Evolutionary conservation across 2,888 invertebrate genomes (phyloP).

Genomic region (Chymomyza fuscimana): DNA sequence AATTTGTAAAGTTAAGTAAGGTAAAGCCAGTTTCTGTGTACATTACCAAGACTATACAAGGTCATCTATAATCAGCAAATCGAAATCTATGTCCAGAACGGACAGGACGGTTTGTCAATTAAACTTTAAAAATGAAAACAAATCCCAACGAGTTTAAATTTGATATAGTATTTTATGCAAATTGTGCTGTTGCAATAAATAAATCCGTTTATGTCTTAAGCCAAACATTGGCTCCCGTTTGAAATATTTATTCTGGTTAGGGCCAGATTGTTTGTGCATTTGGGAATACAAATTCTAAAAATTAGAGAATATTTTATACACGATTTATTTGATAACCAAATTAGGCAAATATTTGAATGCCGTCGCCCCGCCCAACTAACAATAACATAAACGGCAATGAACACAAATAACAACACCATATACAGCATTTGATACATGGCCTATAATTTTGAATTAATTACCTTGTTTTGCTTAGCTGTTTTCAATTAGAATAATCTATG

Average conservation of each 20-base stretch:
- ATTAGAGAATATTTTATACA: slow-evolving; percentile 50
- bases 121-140: no score
- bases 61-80: no score
- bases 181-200: background rate
- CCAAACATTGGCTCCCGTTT: background rate
- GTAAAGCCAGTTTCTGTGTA: no score
- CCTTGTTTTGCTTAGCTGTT: slow-evolving; percentile 19
- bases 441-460: slow-evolving; percentile 50
- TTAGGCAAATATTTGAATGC: slow-evolving; percentile 49
- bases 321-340: slow-evolving; percentile 63
- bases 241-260: background rate
- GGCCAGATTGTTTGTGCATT: slow-evolving; percentile 17
- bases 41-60: no score
- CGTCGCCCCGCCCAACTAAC: slow-evolving; percentile 28
- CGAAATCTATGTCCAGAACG: no score
- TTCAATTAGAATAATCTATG: background rate
- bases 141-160: no score
- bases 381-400: slow-evolving; percentile 18
- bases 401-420: slow-evolving; percentile 19
- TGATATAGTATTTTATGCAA: background rate
- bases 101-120: no score
- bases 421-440: slow-evolving; percentile 14
- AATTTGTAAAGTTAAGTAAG: no score
- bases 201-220: background rate
- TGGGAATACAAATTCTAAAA: slow-evolving; percentile 43